These are phyloP conservation scores for Apotomis turbidana DNA, from an alignment of 2,888 invertebrate species.

Conservation along the genomic window DNA sequence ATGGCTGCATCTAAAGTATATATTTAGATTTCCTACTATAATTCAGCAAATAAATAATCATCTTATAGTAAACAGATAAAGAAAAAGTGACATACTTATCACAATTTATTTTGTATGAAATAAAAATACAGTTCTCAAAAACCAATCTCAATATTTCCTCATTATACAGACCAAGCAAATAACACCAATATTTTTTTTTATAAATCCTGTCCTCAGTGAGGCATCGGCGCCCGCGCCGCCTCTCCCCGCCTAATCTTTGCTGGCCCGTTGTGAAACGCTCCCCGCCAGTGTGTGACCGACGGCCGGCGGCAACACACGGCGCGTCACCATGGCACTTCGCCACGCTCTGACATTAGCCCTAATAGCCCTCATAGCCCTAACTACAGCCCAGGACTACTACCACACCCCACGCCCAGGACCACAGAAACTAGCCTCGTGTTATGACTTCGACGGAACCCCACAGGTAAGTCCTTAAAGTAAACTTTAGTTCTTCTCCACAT, in stretches of 20 bases:
- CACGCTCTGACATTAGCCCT: slow-evolving; percentile 55
- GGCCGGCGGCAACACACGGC: slow-evolving; percentile 68
- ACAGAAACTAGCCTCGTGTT: slow-evolving; percentile 72
- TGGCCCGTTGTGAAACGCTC: slow-evolving; percentile 73
- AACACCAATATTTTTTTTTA: no score
- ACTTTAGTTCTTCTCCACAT: slow-evolving; percentile 49
- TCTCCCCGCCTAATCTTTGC: slow-evolving; percentile 59
- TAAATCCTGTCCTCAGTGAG: slow-evolving; percentile 33
- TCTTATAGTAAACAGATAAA: no score
- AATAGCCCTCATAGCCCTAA: slow-evolving; percentile 52
- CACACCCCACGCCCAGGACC: slow-evolving; percentile 69
- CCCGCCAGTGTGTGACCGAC: slow-evolving; percentile 75
- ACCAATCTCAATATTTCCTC: no score
- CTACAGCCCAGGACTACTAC: slow-evolving; percentile 60
- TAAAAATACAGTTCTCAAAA: no score
- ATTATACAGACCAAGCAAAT: no score
- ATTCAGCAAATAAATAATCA: no score
- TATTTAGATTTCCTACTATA: no score
- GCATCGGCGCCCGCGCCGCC: neutral
- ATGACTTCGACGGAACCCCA: slow-evolving; percentile 69
- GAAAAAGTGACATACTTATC: no score
- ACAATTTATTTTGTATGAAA: no score
- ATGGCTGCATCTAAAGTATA: no score
- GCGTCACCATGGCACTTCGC: slow-evolving; percentile 68
- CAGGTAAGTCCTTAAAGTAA: slow-evolving; percentile 61